These are phyloP conservation scores for Sebastiscus albofasciatus DNA, from an alignment of 2,797 vertebrate genomes.

Conservation along the genomic window DNA sequence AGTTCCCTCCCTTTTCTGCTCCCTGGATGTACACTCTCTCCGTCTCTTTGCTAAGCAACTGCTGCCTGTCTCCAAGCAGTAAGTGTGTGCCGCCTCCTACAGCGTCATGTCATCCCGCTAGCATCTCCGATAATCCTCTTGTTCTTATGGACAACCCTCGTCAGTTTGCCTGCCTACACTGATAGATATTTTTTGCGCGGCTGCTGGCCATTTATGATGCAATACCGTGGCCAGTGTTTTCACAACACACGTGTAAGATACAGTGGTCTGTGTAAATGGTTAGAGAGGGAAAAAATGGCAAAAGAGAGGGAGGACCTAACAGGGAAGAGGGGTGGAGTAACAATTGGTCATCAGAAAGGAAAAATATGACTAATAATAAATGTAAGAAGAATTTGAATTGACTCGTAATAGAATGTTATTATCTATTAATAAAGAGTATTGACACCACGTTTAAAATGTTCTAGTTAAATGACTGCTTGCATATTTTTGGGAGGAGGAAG, in stretches of 20 bases:
- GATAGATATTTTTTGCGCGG: constrained; percentile 30
- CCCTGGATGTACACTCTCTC: constrained; percentile 47
- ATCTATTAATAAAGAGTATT: not conserved
- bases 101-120: constrained; percentile 62
- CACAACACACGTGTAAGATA: constrained; percentile 52
- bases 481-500: not conserved
- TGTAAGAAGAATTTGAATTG: not conserved
- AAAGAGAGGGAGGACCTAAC: not conserved
- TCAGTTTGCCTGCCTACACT: constrained; percentile 36
- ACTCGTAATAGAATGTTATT: not conserved
- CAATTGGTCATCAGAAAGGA: constrained; percentile 8
- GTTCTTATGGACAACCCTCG: constrained; percentile 44
- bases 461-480: not conserved
- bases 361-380: not conserved
- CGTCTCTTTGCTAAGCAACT: constrained; percentile 80
- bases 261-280: constrained; percentile 19
- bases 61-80: constrained; percentile 75
- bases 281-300: constrained; percentile 11
- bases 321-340: constrained; percentile 6
- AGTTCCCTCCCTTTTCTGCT: constrained; percentile 63
- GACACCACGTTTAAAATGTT: not conserved
- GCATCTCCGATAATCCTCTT: constrained; percentile 61
- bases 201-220: constrained; percentile 16
- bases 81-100: constrained; percentile 65
- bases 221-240: constrained; percentile 24